A percentile compares a stretch with the other conserved stretches of the same genome.
These are phyloP conservation scores for Amphimallon solstitiale DNA, from an alignment of 2,888 invertebrate genomes.

Conservation along the genomic window DNA sequence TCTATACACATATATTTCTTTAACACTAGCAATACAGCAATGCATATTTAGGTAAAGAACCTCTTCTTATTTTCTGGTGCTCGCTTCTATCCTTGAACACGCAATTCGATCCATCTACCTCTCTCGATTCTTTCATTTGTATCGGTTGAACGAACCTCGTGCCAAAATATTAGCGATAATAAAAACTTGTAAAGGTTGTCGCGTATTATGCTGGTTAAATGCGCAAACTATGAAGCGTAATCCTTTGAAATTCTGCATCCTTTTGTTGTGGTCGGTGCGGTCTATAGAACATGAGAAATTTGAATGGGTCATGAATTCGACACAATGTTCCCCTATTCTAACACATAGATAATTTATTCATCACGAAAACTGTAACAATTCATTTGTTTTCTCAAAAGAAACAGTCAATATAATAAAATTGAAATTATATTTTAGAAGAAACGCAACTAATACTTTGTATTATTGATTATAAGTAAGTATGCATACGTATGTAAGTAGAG, in stretches of 20 bases:
- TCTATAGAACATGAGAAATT: constrained; percentile 20
- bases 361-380: background rate
- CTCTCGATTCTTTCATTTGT: background rate
- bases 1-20: constrained; percentile 18
- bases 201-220: constrained; percentile 15
- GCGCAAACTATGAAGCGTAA: constrained; percentile 23
- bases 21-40: constrained; percentile 13
- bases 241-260: constrained; percentile 25
- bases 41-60: constrained; percentile 26
- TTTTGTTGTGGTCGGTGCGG: constrained; percentile 17
- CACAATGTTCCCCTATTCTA: constrained; percentile 1
- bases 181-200: constrained; percentile 14
- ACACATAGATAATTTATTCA: constrained; percentile 8
- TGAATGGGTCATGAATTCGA: constrained; percentile 3
- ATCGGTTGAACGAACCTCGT: constrained; percentile 25
- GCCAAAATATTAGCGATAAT: constrained; percentile 21
- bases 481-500: too few relatives aligned
- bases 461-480: too few relatives aligned
- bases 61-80: background rate
- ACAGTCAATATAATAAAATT: too few relatives aligned
- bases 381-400: too few relatives aligned
- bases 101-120: constrained; percentile 14
- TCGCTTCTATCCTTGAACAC: background rate
- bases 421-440: too few relatives aligned
- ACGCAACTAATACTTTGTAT: too few relatives aligned